Evolutionary conservation across 2,888 invertebrate species (phyloP), one percentile per base, ranked within the genome.

Genomic region (Abrostola tripartita): DNA sequence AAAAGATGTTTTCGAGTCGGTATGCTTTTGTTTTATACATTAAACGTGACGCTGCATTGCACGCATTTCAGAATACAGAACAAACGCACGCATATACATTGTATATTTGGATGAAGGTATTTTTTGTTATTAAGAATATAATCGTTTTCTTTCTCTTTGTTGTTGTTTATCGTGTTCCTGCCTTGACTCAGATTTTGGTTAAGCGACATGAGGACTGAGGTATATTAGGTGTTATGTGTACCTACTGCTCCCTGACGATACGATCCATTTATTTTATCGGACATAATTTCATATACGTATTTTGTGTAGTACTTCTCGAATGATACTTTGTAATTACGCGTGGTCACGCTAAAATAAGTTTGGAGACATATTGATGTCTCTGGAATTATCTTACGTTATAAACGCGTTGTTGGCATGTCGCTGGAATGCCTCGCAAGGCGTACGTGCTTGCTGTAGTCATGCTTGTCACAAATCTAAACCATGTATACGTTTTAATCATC

Each of bases 401-500:
- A 55, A 70, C 53, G 52, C 67, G 52, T 12, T 72, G 64, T 84
- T 84, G 85, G 80, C 85, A 81, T 74, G 68, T 59, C 44, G 59
- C 70, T 78, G 72, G 75, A 74, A 82, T 81, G 75, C 49, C 72
- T 68, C 44, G 63, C 47, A 52, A 65, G 57, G 59, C 35, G 44
- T 69, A 64, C 64, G 58, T 69, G 67, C 40, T 63, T 61, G 51
- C 44, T 42, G 37, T 42, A 54, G 49, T 53, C 55, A 70, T 78
- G 44, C 53, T 53, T 62, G 64, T 50, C 65, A 66, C 56, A 68
- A 57, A 70, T 67, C 55, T 65, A 63, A 68, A 67, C 55, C 58
- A 52, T 47, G 50, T 53, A 58, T 70, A 36, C 50, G 63, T 65
- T 58, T 59, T 68, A 51, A 57, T 62, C 64, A 58, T 68, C 37